phyloP scores from a whole-genome alignment of 1,140 invertebrate species.

The Melanaphis sacchari region DNA sequence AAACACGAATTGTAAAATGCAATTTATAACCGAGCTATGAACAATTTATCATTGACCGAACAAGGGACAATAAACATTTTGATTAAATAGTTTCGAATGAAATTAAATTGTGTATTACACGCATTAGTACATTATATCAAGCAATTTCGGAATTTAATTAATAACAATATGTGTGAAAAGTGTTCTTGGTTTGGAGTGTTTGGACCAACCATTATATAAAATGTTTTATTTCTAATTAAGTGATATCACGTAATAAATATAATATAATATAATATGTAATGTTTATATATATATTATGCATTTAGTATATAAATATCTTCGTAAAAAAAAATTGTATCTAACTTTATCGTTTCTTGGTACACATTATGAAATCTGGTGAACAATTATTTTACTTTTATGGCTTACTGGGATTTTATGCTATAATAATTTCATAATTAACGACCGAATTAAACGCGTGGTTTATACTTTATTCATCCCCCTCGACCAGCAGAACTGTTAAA shows the following conservation, averaged over 20 bases:
- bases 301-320: not conserved
- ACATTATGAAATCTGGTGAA: constrained; percentile 21
- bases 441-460: constrained; percentile 36
- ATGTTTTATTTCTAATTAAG: not conserved
- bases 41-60: not conserved
- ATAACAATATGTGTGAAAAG: not conserved
- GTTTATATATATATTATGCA: not conserved
- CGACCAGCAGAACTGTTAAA: not conserved
- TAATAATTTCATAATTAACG: constrained; percentile 50
- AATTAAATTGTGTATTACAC: not conserved
- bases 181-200: not conserved
- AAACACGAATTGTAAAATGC: not conserved
- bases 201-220: not conserved
- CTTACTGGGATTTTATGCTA: constrained; percentile 25
- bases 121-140: not conserved
- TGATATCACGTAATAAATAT: not conserved
- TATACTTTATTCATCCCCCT: not conserved
- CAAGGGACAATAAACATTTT: constrained; percentile 7
- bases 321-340: not conserved
- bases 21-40: not conserved
- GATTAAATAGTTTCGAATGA: not conserved
- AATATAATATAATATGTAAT: not conserved
- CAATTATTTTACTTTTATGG: constrained; percentile 2
- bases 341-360: not conserved
- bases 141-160: constrained; percentile 15